Conservation (phyloP, 2,888 invertebrate genomes). For the Drosophila atroscutellata region DNA sequence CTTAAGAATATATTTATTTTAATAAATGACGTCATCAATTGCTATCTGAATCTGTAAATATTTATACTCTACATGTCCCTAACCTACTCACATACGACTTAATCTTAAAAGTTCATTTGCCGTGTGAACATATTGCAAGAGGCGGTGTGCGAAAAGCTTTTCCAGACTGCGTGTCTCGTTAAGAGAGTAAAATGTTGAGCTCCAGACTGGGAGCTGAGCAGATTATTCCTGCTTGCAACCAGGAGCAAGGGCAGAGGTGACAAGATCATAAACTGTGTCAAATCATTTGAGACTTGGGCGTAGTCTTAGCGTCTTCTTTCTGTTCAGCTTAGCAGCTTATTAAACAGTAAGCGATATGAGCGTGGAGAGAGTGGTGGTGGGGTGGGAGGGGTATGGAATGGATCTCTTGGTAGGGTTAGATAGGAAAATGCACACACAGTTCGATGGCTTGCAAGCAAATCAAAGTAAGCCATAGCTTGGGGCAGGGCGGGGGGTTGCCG, state of each 20-base stretch:
- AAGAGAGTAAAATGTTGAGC: conserved; percentile 15
- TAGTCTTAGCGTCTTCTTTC: conserved; percentile 15
- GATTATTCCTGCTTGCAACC: not conserved
- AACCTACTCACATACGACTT: not conserved
- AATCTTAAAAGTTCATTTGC: conserved; percentile 9
- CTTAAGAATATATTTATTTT: not conserved
- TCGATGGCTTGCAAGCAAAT: conserved; percentile 41
- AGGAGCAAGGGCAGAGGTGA: conserved; percentile 7
- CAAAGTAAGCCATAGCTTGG: conserved; percentile 25
- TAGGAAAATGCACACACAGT: conserved; percentile 26
- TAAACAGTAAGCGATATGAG: conserved; percentile 22
- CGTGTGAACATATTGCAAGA: not conserved
- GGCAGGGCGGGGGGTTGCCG: too few relatives aligned
- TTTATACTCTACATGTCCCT: not conserved
- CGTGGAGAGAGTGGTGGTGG: too few relatives aligned
- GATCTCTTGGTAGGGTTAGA: conserved; percentile 2
- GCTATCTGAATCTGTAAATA: not conserved
- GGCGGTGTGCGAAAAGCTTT: not conserved
- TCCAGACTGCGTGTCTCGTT: conserved; percentile 9
- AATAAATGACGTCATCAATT: not conserved
- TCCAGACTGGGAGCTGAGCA: not conserved
- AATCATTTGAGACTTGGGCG: conserved; percentile 34
- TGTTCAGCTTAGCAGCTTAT: conserved; percentile 56
- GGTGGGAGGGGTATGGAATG: not conserved
- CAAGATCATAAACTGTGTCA: conserved; percentile 48